These are phyloP conservation scores for Potorous gilbertii DNA, from an alignment of 2,797 vertebrate species.

Conservation along the genomic window DNA sequence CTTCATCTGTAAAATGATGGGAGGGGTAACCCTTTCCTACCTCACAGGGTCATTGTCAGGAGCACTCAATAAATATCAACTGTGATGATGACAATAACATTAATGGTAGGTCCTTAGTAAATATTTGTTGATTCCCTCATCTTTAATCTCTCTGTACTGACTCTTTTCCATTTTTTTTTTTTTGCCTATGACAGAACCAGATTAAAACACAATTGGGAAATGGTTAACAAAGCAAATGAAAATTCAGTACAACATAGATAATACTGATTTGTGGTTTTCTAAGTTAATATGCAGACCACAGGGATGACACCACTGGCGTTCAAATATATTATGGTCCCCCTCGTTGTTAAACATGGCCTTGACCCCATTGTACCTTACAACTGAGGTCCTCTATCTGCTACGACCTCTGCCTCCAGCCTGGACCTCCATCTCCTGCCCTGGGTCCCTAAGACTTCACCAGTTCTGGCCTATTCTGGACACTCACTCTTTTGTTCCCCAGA, in stretches of 20 bases:
- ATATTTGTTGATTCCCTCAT: background rate
- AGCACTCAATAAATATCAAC: background rate
- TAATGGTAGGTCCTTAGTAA: background rate
- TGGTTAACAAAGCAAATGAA: background rate
- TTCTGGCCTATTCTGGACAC: background rate
- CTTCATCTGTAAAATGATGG: conserved; percentile 3
- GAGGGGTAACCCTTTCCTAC: background rate
- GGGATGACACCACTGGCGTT: background rate
- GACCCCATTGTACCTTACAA: background rate
- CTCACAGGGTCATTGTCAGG: conserved; percentile 29
- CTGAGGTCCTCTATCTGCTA: background rate
- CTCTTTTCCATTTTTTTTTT: background rate
- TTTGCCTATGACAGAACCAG: background rate
- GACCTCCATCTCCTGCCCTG: background rate
- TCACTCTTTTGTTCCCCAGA: too few species aligned
- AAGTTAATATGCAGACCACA: background rate
- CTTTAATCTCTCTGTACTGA: background rate
- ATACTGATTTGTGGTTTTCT: background rate
- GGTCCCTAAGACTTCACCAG: background rate
- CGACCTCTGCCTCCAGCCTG: background rate
- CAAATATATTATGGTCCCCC: conserved; percentile 14
- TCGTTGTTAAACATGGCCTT: conserved; percentile 24
- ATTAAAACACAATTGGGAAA: background rate
- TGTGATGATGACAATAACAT: background rate
- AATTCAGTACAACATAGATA: background rate